These are phyloP conservation scores for Scolopax mira DNA, from an alignment of 2,113 vertebrate species.

Conservation along the genomic window DNA sequence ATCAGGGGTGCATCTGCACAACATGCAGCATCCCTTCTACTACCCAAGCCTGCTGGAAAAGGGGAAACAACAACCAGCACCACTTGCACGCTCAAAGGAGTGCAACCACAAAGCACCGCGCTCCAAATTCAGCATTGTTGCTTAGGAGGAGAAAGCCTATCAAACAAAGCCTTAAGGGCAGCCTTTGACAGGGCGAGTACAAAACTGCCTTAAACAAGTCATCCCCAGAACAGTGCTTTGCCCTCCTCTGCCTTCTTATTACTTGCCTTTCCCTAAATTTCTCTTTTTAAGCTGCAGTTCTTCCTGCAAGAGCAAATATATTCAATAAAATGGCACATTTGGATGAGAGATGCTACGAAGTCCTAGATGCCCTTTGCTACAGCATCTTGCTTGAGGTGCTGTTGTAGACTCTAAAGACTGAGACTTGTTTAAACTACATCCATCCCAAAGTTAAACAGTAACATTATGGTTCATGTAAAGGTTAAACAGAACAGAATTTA, in stretches of 20 bases:
- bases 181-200: background rate
- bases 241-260: background rate
- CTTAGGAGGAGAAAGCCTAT: background rate
- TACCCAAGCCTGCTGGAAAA: background rate
- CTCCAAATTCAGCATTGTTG: fast-evolving
- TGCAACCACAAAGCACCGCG: fast-evolving
- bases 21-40: background rate
- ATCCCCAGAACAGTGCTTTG: background rate
- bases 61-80: background rate
- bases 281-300: background rate
- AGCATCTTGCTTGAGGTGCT: background rate
- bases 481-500: background rate
- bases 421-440: background rate
- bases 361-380: background rate
- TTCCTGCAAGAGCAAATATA: background rate
- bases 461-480: background rate
- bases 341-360: background rate
- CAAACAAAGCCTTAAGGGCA: background rate
- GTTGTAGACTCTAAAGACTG: background rate
- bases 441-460: background rate
- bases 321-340: background rate
- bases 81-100: background rate
- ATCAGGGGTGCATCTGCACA: background rate
- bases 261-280: background rate
- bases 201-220: background rate